Conservation (phyloP, 1,140 invertebrate species). For the Helicoverpa armigera region DNA sequence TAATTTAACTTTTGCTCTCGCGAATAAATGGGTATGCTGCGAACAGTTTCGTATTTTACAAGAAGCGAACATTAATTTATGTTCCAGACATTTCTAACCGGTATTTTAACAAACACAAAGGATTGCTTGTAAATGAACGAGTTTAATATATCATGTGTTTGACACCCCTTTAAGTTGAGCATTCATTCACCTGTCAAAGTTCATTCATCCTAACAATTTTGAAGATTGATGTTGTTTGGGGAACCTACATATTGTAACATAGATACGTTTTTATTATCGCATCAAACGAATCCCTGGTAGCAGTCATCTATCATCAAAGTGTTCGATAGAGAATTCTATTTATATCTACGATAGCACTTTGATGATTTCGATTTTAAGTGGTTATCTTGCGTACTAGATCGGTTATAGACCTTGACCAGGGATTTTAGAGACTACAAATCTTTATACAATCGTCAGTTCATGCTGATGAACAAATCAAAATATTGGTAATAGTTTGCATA, state of each 20-base stretch:
- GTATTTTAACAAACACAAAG: conserved; percentile 42
- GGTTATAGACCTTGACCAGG: conserved; percentile 24
- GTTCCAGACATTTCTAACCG: conserved; percentile 20
- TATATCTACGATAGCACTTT: conserved; percentile 8
- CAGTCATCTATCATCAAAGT: conserved; percentile 39
- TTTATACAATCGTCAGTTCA: not conserved
- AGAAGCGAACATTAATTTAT: conserved; percentile 13
- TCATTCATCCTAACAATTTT: conserved; percentile 46
- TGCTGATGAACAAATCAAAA: conserved; percentile 10
- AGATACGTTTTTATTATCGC: conserved; percentile 22
- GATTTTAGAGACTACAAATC: not conserved
- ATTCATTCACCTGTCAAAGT: conserved; percentile 43
- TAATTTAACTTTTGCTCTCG: conserved; percentile 5
- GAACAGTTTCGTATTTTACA: conserved; percentile 8
- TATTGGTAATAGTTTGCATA: conserved; percentile 23
- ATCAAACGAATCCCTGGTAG: conserved; percentile 23
- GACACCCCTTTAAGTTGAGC: conserved; percentile 36
- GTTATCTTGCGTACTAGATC: conserved; percentile 19
- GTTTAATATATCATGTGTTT: conserved; percentile 42
- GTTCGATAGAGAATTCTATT: conserved; percentile 17
- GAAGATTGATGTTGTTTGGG: conserved; percentile 43
- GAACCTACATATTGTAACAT: conserved; percentile 1
- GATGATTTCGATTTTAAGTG: conserved; percentile 36
- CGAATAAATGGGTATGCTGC: conserved; percentile 10
- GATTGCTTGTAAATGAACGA: conserved; percentile 16